These are phyloP conservation scores for Leptinotarsa undecemlineata DNA, from an alignment of 1,140 invertebrate species.

Conservation along the genomic window DNA sequence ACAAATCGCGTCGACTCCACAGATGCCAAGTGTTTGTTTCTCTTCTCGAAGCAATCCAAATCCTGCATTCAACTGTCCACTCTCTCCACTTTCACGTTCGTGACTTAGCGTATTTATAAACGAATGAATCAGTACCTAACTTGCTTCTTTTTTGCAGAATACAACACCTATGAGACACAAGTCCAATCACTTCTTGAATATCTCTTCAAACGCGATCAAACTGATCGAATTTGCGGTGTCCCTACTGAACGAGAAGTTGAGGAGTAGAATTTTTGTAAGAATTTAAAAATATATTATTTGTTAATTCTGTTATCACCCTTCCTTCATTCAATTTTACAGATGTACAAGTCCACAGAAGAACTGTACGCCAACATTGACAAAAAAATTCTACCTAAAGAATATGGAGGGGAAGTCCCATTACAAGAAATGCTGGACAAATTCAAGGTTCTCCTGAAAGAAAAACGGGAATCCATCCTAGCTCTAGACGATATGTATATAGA, in stretches of 20 bases:
- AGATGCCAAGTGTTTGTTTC: not conserved
- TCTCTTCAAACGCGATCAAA: conserved; percentile 74
- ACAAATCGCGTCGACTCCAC: not conserved
- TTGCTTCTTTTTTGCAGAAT: conserved; percentile 64
- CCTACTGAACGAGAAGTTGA: conserved; percentile 80
- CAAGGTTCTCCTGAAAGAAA: conserved; percentile 67
- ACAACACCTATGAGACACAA: conserved; percentile 88
- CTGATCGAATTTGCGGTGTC: conserved; percentile 79
- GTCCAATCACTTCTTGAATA: conserved; percentile 81
- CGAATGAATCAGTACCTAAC: not conserved
- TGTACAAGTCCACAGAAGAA: conserved; percentile 72
- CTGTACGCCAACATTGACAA: conserved; percentile 70
- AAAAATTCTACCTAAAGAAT: conserved; percentile 81
- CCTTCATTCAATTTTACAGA: conserved; percentile 55
- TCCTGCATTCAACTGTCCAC: not conserved
- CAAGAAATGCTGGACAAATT: conserved; percentile 78
- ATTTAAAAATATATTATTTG: not conserved
- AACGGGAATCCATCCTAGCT: conserved; percentile 68
- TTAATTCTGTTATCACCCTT: too few relatives aligned
- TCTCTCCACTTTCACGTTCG: not conserved
- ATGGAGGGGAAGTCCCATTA: conserved; percentile 78
- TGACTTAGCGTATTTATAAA: not conserved
- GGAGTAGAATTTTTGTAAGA: conserved; percentile 72
- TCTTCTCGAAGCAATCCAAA: not conserved
- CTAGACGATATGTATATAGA: conserved; percentile 81